Evolutionary conservation across 2,797 vertebrate genomes (phyloP).

Genomic region (Semaprochilodus insignis): DNA sequence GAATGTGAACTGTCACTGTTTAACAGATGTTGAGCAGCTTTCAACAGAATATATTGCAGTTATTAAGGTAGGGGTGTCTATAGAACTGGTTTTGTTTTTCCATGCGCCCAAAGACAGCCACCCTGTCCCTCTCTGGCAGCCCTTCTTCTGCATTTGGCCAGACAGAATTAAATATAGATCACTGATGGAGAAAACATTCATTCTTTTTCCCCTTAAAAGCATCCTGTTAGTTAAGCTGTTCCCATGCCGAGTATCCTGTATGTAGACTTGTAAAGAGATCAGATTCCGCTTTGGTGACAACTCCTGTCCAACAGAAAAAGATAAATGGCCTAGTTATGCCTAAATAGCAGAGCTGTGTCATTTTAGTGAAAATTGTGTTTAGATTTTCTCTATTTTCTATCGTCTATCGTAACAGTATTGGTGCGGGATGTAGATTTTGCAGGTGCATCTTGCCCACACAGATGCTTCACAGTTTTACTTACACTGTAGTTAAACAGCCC

Average conservation of each 20-base stretch:
- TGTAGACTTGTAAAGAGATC: not conserved
- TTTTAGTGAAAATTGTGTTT: not conserved
- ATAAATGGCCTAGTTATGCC: not conserved
- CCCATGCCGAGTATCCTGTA: conserved; percentile 5
- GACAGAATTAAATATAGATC: conserved; percentile 27
- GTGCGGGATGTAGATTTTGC: not conserved
- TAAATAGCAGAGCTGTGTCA: not conserved
- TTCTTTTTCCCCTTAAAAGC: not conserved
- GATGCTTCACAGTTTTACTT: conserved; percentile 10
- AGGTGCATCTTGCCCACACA: not conserved
- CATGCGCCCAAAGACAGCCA: not conserved
- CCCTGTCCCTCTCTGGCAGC: conserved; percentile 3
- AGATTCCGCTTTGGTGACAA: not conserved
- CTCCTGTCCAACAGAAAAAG: not conserved
- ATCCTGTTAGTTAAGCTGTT: conserved; percentile 46
- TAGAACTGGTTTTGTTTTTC: not conserved
- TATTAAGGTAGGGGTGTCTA: not conserved
- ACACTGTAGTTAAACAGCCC: conserved; percentile 37
- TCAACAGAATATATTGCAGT: not conserved
- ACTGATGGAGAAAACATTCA: conserved; percentile 11
- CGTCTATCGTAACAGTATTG: not conserved
- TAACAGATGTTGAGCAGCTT: not conserved
- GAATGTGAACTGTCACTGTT: not conserved
- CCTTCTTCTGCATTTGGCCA: not conserved
- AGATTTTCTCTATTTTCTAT: too few species aligned